Evolutionary conservation across 2,113 vertebrate genomes (phyloP).

Genomic region (Dipodomys stephensi): DNA sequence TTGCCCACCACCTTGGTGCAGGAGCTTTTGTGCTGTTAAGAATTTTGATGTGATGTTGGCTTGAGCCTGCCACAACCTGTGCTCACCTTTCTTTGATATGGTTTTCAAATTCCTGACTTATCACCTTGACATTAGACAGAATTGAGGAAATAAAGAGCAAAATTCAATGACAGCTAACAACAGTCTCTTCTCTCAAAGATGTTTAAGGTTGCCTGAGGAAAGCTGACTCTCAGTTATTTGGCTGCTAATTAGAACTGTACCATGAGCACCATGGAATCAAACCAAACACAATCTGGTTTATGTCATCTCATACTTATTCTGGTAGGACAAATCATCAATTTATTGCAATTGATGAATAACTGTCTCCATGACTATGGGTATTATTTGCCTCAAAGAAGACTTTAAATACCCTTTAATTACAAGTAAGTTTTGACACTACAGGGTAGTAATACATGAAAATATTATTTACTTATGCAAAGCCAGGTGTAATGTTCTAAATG

Average conservation of each 20-base stretch:
- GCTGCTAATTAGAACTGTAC: slow-evolving; percentile 50
- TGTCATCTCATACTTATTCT: not conserved
- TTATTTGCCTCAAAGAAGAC: not conserved
- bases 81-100: not conserved
- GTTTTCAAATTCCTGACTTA: slow-evolving; percentile 60
- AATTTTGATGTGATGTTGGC: not conserved
- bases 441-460: not conserved
- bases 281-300: slow-evolving; percentile 41
- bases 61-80: not conserved
- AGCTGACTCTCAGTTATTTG: not conserved
- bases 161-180: slow-evolving; percentile 42
- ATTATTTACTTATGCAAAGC: not conserved
- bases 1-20: not conserved
- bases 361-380: not conserved
- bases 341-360: slow-evolving; percentile 31
- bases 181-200: not conserved
- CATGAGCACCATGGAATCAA: not conserved
- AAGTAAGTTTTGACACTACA: not conserved
- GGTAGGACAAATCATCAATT: not conserved
- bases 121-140: slow-evolving; percentile 55
- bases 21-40: not conserved
- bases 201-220: not conserved
- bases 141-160: slow-evolving; percentile 23
- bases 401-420: not conserved
- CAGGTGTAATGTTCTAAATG: not conserved